A percentile compares a stretch with the other conserved stretches of the same genome.
phyloP scores from a whole-genome alignment of 92 coral and sea anemone genomes.

The Phenganax subtilis region DNA sequence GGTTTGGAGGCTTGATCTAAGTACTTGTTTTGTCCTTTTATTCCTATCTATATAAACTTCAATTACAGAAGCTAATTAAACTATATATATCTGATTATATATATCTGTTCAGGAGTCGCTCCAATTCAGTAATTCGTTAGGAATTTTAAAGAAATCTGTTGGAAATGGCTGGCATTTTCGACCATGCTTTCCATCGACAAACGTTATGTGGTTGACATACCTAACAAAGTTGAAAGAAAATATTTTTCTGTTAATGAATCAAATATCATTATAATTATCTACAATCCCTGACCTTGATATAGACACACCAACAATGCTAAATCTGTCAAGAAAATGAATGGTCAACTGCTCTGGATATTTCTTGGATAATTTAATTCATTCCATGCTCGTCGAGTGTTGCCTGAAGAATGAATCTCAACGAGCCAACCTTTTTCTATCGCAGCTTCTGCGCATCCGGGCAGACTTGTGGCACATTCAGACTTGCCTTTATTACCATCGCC shows the following conservation, averaged over 20 bases:
- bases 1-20: too few relatives aligned
- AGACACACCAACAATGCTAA: too few relatives aligned
- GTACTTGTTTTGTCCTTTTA: too few relatives aligned
- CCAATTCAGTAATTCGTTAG: neutral
- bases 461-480: conserved; percentile 92
- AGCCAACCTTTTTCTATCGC: conserved; percentile 90
- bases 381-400: conserved; percentile 87
- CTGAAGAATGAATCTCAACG: conserved; percentile 94
- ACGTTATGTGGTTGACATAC: conserved; percentile 80
- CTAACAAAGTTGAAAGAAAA: conserved; percentile 42
- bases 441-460: conserved; percentile 88
- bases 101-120: too few relatives aligned
- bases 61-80: too few relatives aligned
- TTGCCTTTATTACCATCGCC: conserved; percentile 99
- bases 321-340: conserved; percentile 80
- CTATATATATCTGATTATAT: too few relatives aligned
- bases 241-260: neutral
- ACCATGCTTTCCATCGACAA: conserved; percentile 96
- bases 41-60: too few relatives aligned
- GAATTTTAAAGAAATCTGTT: conserved; percentile 40
- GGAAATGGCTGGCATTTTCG: conserved; percentile 72
- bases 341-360: conserved; percentile 74
- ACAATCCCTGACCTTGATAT: too few relatives aligned
- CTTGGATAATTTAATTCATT: conserved; percentile 86
- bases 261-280: too few relatives aligned